Conservation (phyloP, 2,888 invertebrate species). For the Miltochrista miniata region DNA sequence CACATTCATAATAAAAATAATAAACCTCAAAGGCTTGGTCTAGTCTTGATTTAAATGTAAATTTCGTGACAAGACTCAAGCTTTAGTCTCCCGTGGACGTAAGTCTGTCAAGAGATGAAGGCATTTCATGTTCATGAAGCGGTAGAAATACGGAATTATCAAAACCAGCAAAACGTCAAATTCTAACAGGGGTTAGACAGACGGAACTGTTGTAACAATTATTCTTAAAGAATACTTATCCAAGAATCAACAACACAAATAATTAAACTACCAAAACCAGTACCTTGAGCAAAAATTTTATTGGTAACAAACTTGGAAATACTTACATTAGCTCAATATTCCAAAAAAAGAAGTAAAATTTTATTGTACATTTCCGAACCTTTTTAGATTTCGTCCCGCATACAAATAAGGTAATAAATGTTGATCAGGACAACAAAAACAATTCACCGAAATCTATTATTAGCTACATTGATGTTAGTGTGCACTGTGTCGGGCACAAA, state of each 20-base stretch:
- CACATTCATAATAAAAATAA: conserved; percentile 40
- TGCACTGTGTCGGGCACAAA: conserved; percentile 23
- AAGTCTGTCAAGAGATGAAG: conserved; percentile 40
- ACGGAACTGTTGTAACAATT: conserved; percentile 24
- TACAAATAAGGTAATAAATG: conserved; percentile 77
- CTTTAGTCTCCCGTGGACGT: conserved; percentile 41
- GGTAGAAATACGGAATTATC: conserved; percentile 30
- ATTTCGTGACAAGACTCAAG: conserved; percentile 45
- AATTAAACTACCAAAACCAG: conserved; percentile 7
- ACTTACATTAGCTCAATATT: conserved; percentile 45
- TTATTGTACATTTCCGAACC: conserved; percentile 66
- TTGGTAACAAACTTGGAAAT: conserved; percentile 27
- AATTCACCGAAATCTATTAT: conserved; percentile 69
- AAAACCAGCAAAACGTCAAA: conserved; percentile 17
- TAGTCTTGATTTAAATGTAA: conserved; percentile 59
- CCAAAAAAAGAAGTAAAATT: conserved; percentile 63
- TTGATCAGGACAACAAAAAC: conserved; percentile 73
- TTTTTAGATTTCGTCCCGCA: conserved; percentile 71
- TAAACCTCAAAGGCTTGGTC: conserved; percentile 28
- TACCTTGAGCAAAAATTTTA: conserved; percentile 10
- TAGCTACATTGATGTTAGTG: conserved; percentile 57
- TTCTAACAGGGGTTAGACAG: conserved; percentile 19
- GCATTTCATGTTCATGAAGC: conserved; percentile 51
- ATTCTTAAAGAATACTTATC: conserved; percentile 27
- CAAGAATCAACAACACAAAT: conserved; percentile 18